Conservation (phyloP, 2,113 vertebrate genomes). For the Seriola quinqueradiata region DNA sequence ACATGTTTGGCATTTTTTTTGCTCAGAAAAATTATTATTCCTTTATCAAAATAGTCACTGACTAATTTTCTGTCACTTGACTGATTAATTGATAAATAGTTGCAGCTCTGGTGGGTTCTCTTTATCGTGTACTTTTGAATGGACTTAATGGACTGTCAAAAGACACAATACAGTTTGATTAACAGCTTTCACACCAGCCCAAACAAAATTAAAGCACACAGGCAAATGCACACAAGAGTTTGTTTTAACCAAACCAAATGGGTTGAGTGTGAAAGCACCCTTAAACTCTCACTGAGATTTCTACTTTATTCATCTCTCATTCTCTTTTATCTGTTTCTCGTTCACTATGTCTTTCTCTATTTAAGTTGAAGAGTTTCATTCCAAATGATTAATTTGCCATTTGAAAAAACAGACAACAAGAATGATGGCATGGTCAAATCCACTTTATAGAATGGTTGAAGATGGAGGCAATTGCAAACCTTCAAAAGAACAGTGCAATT, state of each 20-base stretch:
- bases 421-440: neutral
- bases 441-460: neutral
- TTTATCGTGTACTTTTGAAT: neutral
- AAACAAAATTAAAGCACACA: too few relatives aligned
- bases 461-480: neutral
- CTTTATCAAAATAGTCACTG: too few relatives aligned
- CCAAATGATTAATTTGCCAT: neutral
- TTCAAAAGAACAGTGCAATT: neutral
- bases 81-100: neutral
- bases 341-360: constrained; percentile 21
- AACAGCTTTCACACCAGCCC: too few relatives aligned
- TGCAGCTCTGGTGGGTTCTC: neutral
- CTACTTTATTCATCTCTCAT: constrained; percentile 21
- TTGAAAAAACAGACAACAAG: neutral
- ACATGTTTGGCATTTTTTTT: too few relatives aligned
- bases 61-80: too few relatives aligned
- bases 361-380: neutral
- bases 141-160: neutral
- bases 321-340: neutral
- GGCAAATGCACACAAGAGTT: neutral
- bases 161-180: neutral
- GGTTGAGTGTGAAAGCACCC: neutral
- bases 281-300: neutral
- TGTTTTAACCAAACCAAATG: neutral
- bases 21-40: too few relatives aligned